A percentile compares a stretch with the other conserved stretches of the same genome.
phyloP scores from a whole-genome alignment of 2,888 invertebrate species.

The Drymonia ruficornis region DNA sequence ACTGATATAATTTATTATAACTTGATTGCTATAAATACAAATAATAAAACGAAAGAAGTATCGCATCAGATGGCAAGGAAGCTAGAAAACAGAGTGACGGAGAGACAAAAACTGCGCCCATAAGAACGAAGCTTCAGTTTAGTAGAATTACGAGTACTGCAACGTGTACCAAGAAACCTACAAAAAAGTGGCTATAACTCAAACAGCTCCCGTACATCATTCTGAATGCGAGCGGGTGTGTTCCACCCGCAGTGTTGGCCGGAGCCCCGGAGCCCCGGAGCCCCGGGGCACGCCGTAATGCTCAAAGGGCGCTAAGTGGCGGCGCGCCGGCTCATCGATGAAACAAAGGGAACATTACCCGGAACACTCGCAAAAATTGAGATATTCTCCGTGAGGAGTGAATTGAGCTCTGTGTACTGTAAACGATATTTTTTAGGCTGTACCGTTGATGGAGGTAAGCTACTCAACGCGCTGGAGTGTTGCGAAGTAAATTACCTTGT shows the following conservation, averaged over 20 bases:
- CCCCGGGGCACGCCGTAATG: constrained; percentile 62
- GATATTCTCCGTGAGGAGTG: constrained; percentile 36
- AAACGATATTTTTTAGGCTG: constrained; percentile 2
- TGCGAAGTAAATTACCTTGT: neutral
- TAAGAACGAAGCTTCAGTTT: neutral
- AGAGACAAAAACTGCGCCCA: neutral
- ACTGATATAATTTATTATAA: too few species aligned
- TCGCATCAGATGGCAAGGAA: too few species aligned
- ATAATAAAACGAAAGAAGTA: too few species aligned
- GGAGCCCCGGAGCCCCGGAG: constrained; percentile 50
- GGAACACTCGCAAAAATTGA: constrained; percentile 43
- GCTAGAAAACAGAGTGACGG: too few species aligned
- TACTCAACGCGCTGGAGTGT: neutral
- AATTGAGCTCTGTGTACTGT: constrained; percentile 24
- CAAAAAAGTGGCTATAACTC: constrained; percentile 25
- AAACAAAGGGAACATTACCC: constrained; percentile 58
- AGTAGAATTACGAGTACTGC: neutral
- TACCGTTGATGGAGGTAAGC: neutral
- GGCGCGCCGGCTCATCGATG: constrained; percentile 55
- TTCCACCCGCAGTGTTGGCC: constrained; percentile 25
- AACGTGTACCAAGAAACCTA: neutral
- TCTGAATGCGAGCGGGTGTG: constrained; percentile 15
- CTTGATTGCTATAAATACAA: too few species aligned
- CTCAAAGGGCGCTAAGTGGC: constrained; percentile 72
- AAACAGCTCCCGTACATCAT: constrained; percentile 23